A percentile compares a stretch with the other conserved stretches of the same genome.
These are phyloP conservation scores for Eudemis profundana DNA, from an alignment of 2,888 invertebrate species.

Conservation along the genomic window DNA sequence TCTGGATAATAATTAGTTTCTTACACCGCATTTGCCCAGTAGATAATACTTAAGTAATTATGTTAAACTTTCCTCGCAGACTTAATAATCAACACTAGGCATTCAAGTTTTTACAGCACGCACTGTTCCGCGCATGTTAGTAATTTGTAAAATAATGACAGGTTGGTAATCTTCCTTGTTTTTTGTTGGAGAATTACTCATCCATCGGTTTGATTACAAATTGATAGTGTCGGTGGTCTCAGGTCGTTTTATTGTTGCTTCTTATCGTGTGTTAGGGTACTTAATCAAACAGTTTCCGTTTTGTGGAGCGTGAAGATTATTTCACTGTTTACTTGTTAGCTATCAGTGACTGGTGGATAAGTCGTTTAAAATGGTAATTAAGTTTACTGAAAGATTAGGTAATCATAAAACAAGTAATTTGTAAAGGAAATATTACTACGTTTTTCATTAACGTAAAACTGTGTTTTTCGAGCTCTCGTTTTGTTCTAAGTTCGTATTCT, in stretches of 20 bases:
- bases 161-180: conserved; percentile 36
- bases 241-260: conserved; percentile 28
- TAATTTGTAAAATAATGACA: conserved; percentile 40
- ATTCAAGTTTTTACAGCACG: conserved; percentile 31
- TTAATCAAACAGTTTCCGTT: neutral
- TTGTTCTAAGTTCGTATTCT: too few species aligned
- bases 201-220: conserved; percentile 30
- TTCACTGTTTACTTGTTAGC: too few species aligned
- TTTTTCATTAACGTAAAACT: too few species aligned
- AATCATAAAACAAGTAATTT: too few species aligned
- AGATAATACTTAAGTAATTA: conserved; percentile 18
- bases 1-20: conserved; percentile 18
- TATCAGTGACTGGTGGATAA: too few species aligned
- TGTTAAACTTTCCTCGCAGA: conserved; percentile 21
- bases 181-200: conserved; percentile 8
- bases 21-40: conserved; percentile 9
- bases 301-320: too few species aligned
- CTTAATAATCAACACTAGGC: conserved; percentile 16
- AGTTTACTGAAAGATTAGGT: too few species aligned
- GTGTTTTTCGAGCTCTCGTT: too few species aligned
- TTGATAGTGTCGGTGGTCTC: conserved; percentile 33
- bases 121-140: conserved; percentile 29
- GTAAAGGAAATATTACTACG: too few species aligned
- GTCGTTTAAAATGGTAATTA: too few species aligned
- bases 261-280: conserved; percentile 4